Base-by-base conservation (phyloP, 1,140 invertebrate genomes). In the Cheumatopsyche charites region DNA sequence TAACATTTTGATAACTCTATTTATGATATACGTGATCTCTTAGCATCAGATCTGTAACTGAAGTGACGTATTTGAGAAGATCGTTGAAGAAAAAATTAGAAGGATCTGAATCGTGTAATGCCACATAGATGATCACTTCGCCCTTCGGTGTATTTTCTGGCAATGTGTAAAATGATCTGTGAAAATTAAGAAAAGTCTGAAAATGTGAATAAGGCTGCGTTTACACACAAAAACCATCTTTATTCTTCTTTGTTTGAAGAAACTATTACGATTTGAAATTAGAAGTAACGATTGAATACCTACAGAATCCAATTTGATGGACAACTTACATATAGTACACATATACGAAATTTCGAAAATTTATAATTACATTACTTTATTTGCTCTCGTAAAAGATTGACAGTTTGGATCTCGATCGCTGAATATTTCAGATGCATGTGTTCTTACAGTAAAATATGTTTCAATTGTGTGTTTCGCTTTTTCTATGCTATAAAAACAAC, bases 381-480 rank as follows among this genome's bases (percentile, higher is more conserved):
- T 12, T 42, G 47, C 23, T 15, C 47, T 29, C 13, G 13, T n/a
- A 1, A 74, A 9, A 3, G 65, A 43, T 1, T 45, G 23, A 23
- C 68, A 25, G 0, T 69, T 42, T 1, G 74, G 74, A 79, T 89
- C 86, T 75, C 89, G 79, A 42, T 86, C 83, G 0, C 74, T 75
- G 75, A 90, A 90, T 75, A 90, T 86, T 75, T 90, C 88, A 0
- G 87, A 85, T 61, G 86, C 82, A 75, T 88, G 85, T 5, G 88
- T 88, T 77, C 87, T 82, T 11, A 86, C 80, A 3, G 88, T 89
- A 72, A 86, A 88, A 77, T 86, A 88, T 1, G 82, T 84, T 45
- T 89, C 87, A 11, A 90, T 85, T 1, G 87, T 87, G 17, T 79
- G 78, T 78, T 90, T 90, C 0, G 88, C 82, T 43, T 82, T 77